Percentiles rank a stretch among this genome's conserved stretches.
Evolutionary conservation across 2,113 vertebrate species (phyloP).

Genomic region (Pan paniscus): DNA sequence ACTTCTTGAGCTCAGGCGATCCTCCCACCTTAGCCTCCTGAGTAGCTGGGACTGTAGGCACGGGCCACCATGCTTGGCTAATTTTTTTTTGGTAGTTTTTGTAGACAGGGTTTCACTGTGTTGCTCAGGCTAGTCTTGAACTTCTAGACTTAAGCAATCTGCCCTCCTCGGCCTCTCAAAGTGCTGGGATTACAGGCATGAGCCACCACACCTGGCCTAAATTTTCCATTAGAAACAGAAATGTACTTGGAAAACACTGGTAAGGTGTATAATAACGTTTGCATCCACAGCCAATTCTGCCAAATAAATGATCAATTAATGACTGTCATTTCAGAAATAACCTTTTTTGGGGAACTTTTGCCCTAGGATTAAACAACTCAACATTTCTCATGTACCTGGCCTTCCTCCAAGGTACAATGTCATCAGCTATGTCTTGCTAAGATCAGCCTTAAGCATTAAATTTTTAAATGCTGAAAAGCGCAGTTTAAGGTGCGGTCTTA

Average conservation of each 20-base stretch:
- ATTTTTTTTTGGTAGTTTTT: no score
- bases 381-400: not conserved
- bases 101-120: no score
- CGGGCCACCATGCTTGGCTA: no score
- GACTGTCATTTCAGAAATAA: not conserved
- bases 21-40: no score
- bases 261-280: accelerated
- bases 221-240: not conserved
- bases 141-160: no score
- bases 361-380: not conserved
- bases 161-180: no score
- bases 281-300: not conserved
- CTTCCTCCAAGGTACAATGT: not conserved
- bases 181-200: no score
- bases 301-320: not conserved
- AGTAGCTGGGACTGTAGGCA: no score
- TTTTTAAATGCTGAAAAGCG: not conserved
- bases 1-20: no score
- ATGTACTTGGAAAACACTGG: not conserved
- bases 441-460: not conserved
- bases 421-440: not conserved
- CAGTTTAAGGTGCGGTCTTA: not conserved
- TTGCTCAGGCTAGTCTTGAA: no score
- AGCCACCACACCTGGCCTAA: no score
- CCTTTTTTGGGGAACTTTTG: not conserved